Conservation (phyloP, 2,113 vertebrate genomes). For the Strigops habroptila region DNA sequence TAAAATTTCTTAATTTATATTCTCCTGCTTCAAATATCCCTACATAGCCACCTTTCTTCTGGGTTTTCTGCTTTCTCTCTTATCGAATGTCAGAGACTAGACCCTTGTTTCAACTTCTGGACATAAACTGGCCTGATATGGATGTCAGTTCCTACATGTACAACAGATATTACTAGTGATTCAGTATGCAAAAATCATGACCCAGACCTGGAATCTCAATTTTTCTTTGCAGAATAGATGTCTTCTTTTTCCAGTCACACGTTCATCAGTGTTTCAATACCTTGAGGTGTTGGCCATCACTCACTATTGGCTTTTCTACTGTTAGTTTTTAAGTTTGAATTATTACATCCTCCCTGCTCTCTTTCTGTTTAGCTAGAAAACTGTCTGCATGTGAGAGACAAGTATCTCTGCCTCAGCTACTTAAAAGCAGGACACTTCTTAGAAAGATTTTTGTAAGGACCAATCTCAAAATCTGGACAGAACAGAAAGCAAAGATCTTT, state of each 20-base stretch:
- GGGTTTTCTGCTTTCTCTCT: background rate
- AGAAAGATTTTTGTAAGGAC: background rate
- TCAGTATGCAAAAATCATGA: background rate
- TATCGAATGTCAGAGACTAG: background rate
- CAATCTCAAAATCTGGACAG: background rate
- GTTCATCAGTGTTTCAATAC: background rate
- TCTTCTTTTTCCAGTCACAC: background rate
- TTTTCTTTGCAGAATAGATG: background rate
- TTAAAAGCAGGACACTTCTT: background rate
- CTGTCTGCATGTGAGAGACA: background rate
- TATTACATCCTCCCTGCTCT: background rate
- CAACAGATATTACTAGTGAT: background rate
- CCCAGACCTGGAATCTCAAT: background rate
- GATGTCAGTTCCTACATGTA: background rate
- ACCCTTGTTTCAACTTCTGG: background rate
- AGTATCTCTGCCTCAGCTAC: background rate
- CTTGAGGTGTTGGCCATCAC: background rate
- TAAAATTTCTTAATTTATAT: background rate
- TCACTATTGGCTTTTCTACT: background rate
- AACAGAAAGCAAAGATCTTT: background rate
- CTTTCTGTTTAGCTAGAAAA: background rate
- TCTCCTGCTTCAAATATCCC: background rate
- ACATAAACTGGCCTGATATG: background rate
- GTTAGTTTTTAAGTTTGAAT: background rate
- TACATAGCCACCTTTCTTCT: background rate